Evolutionary conservation across 2,113 vertebrate genomes (phyloP), one percentile per base, ranked within the genome.

Genomic region (Crotalus viridis): DNA sequence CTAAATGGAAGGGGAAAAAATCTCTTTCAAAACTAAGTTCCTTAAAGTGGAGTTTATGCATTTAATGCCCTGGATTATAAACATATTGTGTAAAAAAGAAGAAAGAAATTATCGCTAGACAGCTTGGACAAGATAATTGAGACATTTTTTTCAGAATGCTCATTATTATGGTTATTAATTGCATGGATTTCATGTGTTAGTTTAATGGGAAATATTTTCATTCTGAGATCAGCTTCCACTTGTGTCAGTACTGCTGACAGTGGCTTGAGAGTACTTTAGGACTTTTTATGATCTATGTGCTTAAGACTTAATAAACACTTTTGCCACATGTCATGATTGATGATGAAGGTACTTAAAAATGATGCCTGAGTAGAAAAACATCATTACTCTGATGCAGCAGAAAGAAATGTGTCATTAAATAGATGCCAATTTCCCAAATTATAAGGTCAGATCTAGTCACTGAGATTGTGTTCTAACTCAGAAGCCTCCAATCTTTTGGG

Each of bases 161-260:
- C 93, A 96, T 95, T 94, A 43, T 93, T 91, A 88, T 96, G 89
- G 28, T 81, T 90, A 93, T 94, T 96, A 96, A 59, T 90, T 95
- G 17, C 7, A 13, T 91, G 92, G 56, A 94, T 91, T 95, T 92
- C 91, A 94, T 55, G 85, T 93, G 81, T 74, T 95, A 57, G 86
- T 94, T 94, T 87, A 48, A 93, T 91, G 26, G 88, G 91, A 91
- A 95, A 89, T 93, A 92, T 19, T 48, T 24, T 19, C 17, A 92
- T 89, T 89, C 90, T 92, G 93, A 85, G 88, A 93, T 74, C 52
- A 22, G 10, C 55, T 94, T 94, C 89, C 94, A 89, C 64, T 5
- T 90, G 21, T 91, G 89, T 81, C 91, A 0, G 3, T 92, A 52
- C 33, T 92, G 2, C 61, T 88, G 87, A 24, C 33, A 54, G 52